These are phyloP conservation scores for Calidris pugnax DNA, from an alignment of 2,113 vertebrate species.

Conservation along the genomic window DNA sequence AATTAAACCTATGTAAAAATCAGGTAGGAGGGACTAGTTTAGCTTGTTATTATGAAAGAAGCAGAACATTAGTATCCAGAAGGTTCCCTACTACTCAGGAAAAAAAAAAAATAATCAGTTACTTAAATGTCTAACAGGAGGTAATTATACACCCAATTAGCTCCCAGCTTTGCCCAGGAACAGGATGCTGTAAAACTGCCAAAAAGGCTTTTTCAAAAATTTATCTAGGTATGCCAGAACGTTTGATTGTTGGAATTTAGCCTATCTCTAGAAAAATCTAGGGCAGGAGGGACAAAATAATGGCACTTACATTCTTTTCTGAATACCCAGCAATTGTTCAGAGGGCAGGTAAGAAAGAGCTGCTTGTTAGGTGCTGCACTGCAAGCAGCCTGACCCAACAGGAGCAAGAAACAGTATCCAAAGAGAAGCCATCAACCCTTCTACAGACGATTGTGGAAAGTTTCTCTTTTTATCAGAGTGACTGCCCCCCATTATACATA, in stretches of 20 bases:
- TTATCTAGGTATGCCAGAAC: constrained; percentile 22
- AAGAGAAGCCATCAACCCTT: background rate
- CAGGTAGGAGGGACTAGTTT: constrained; percentile 5
- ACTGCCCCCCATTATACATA: background rate
- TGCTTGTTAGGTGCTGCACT: background rate
- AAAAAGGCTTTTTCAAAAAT: constrained; percentile 54
- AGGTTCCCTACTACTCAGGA: constrained; percentile 2
- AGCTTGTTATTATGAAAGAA: background rate
- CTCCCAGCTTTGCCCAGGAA: constrained; percentile 49
- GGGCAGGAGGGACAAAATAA: background rate
- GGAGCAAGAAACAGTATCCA: background rate
- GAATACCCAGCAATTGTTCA: background rate
- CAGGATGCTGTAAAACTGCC: constrained; percentile 51
- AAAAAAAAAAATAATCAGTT: background rate
- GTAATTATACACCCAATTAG: constrained; percentile 69
- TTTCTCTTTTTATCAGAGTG: accelerated
- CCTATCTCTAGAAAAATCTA: constrained; percentile 47
- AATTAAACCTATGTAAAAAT: background rate
- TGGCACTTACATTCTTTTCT: background rate
- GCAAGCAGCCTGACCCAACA: background rate
- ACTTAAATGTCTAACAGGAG: constrained; percentile 60
- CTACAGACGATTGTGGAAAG: background rate
- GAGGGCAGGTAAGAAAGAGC: background rate
- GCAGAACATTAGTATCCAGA: constrained; percentile 40
- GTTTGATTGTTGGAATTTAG: constrained; percentile 18